Base-by-base conservation (phyloP, 2,888 invertebrate genomes). In the Eumerus sabulonum region DNA sequence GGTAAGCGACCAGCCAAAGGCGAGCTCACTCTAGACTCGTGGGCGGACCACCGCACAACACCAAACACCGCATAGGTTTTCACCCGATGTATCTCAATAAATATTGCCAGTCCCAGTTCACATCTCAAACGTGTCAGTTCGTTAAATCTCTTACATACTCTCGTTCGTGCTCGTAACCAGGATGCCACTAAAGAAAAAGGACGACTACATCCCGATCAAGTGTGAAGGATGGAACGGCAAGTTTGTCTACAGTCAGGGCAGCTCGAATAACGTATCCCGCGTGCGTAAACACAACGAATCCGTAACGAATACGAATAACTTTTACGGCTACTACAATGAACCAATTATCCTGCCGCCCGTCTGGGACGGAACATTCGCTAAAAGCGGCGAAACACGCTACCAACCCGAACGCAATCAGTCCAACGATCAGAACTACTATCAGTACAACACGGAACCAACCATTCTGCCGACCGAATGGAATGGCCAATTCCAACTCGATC, bases 191-290 rank as follows among this genome's bases (percentile, higher is more conserved):
- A 82, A 83, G 64, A 85, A 84, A 51, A 86, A 86, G 72, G 85
- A 87, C 68, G 88, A 88, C 7, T 88, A 88, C 48, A 88, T 89
- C 66, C 88, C 87, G 63, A 89, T 88, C 70, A 89, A 89, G 82
- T 87, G 87, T 74, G 89, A 89, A 82, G 89, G 89, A 45, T 89
- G 89, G 89, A 87, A 89, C 82, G 89, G 89, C 1, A 87, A 86
- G 77, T 89, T 89, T 63, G 76, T 85, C 0, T 87, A 86, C 76
- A 84, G 84, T 35, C 83, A 84, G n/a, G 88, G 87, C 1, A 82
- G 84, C 4, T 82, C 85, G 1, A 88, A 87, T 56, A 85, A 87
- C 44, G 87, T 87, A 1, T 87, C 87, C 13, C 86, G 86, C 83
- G 84, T 87, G 42, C 86, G 87, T 0, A 86, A 87, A 9, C 85